Evolutionary conservation across 2,888 invertebrate species (phyloP).

Genomic region (Uloborus plumipes): DNA sequence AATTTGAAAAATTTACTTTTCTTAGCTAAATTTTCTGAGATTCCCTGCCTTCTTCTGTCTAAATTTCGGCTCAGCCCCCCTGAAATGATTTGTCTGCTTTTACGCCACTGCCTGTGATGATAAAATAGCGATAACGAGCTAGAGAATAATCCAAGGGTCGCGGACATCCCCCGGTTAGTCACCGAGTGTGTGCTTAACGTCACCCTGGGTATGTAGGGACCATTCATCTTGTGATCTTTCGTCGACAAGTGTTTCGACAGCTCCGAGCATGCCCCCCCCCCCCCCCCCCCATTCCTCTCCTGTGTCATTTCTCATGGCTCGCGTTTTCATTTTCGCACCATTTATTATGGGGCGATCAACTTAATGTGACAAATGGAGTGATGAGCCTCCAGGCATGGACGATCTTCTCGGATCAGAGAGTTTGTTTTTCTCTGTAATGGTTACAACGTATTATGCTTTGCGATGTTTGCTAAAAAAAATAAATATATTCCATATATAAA

Average conservation of each 20-base stretch:
- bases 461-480: no score
- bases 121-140: not conserved
- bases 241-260: constrained; percentile 47
- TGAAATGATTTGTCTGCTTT: no score
- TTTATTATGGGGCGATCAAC: constrained; percentile 5
- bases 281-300: not conserved
- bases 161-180: not conserved
- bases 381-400: no score
- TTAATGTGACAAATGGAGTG: constrained; percentile 25
- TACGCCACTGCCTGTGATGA: not conserved
- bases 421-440: no score
- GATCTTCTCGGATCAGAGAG: no score
- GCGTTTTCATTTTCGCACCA: constrained; percentile 40
- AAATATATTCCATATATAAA: no score
- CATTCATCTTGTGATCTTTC: constrained; percentile 24
- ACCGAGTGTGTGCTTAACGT: constrained; percentile 43
- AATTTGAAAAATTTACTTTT: no score
- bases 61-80: no score
- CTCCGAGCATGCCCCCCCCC: not conserved
- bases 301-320: constrained; percentile 28
- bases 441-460: no score
- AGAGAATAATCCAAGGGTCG: no score
- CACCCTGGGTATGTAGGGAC: constrained; percentile 7
- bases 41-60: no score
- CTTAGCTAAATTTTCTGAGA: no score